Evolutionary conservation across 2,797 vertebrate species (phyloP), one percentile per base, ranked within the genome.

Genomic region (Alectoris magna): DNA sequence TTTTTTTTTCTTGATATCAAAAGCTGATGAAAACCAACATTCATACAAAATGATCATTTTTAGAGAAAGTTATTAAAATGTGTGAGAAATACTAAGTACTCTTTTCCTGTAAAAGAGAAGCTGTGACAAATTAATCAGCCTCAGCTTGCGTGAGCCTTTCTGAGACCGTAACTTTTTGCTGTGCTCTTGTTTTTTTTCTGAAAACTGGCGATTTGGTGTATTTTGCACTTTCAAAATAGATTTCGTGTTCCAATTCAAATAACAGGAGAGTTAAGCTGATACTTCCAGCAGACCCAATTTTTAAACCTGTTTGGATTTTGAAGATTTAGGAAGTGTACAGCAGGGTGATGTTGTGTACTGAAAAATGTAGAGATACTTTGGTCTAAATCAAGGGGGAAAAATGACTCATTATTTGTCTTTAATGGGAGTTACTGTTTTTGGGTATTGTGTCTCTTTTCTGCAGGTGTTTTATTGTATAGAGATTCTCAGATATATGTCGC

Each of bases 81-180:
- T 19, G 6, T 56, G 73, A 81, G 62, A 70, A 91, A 41, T 72
- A 44, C 6, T 34, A 46, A 82, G 11, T 72, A 13, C 53, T 68
- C 19, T 74, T 83, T 58, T 75, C 70, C 36, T 88, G 76, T 84
- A 58, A 39, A 66, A 43, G 48, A 88, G 39, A 27, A 38, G 15
- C 59, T 88, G 34, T 94, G 63, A 85, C 62, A 85, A 90, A 89
- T 87, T 63, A 72, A 72, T 91, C 76, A 68, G 31, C 29, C 11
- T 76, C 1, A 1, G 63, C 31, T 90, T 11, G 3, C 15, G 7
- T 19, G 63, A 81, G 69, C 53, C 29, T 90, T 79, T 73, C 59
- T 68, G 73, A 79, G 56, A 66, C 56, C 53, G 11, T 53, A 88
- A 84, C n/a, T 39, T 92, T 91, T 70, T 48, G 18, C 53, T 46